Evolutionary conservation across 2,797 vertebrate genomes (phyloP), one percentile per base, ranked within the genome.

Genomic region (Pagetopsis macropterus): DNA sequence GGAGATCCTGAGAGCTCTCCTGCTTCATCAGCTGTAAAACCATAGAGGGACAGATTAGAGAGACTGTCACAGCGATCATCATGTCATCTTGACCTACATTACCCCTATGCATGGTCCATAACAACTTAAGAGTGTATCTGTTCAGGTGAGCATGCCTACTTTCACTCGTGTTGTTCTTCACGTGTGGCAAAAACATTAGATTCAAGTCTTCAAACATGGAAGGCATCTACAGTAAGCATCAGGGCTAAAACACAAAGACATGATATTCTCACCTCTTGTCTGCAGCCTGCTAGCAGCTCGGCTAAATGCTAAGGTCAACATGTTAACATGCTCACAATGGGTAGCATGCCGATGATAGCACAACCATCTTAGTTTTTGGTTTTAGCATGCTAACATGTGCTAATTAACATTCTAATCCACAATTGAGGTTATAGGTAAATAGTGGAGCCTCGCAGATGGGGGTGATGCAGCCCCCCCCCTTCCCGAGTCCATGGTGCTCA

Each of bases 1-100:
- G 79, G 67, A 99, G 93, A 41, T 96, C 95, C 87, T 92, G 94
- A 69, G 95, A 65, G 12, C 96, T 98, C 13, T 92, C 84, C 63
- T 78, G 94, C 63, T 79, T 81, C 67, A 89, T 76, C 73, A 99
- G 94, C 98, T 99, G 84, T 33, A 3, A 55, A 51, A 46, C 17
- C 78, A 5, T 27, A 75, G 0, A 69, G 23, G 1, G 12, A 14
- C 3, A 27, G 19, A 1, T 27, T 8, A 21, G 44, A 59, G 12
- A 41, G 23, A 21, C 40, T 40, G 12, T 23, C n/a, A 70, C 19
- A 51, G 58, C 16, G 27, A 10, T 50, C 46, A 54, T 3, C 31
- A 4, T 49, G 17, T n/a, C 58, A 1, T 21, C 14, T 9, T 23
- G 4, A 31, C 58, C 17, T 15, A 16, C 12, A 44, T 44, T 31